A percentile compares a stretch with the other conserved stretches of the same genome.
Evolutionary conservation across 2,888 invertebrate species (phyloP).

Genomic region (Listrodromus nycthemerus): DNA sequence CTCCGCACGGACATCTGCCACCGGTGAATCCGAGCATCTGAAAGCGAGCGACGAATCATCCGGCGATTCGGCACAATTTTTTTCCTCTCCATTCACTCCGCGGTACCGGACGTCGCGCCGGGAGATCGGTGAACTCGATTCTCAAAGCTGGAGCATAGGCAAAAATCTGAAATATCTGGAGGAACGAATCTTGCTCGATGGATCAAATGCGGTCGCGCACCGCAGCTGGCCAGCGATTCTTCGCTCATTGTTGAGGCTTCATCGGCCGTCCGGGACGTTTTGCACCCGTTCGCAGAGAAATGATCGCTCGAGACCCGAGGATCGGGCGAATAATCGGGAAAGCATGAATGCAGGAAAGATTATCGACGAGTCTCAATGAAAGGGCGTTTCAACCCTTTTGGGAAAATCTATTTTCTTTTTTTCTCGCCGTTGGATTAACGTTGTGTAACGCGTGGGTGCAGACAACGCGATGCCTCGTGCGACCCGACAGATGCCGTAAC

Average conservation of each 20-base stretch:
- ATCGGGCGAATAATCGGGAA: neutral
- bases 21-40: conserved; percentile 5
- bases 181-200: neutral
- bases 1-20: conserved; percentile 56
- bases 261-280: neutral
- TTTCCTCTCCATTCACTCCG: neutral
- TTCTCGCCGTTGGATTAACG: conserved; percentile 14
- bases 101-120: neutral
- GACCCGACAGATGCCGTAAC: conserved; percentile 57
- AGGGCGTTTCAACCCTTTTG: conserved; percentile 23
- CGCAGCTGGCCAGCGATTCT: neutral
- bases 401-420: neutral
- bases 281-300: neutral
- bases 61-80: neutral
- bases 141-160: neutral
- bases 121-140: conserved; percentile 9
- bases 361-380: conserved; percentile 21
- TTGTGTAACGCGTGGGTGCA: conserved; percentile 49
- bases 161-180: neutral
- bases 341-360: conserved; percentile 15
- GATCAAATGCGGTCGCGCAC: neutral
- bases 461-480: neutral
- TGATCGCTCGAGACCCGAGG: neutral
- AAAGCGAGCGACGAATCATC: neutral
- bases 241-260: neutral